phyloP scores from a whole-genome alignment of 2,888 invertebrate species.

The Campoletis raptor region DNA sequence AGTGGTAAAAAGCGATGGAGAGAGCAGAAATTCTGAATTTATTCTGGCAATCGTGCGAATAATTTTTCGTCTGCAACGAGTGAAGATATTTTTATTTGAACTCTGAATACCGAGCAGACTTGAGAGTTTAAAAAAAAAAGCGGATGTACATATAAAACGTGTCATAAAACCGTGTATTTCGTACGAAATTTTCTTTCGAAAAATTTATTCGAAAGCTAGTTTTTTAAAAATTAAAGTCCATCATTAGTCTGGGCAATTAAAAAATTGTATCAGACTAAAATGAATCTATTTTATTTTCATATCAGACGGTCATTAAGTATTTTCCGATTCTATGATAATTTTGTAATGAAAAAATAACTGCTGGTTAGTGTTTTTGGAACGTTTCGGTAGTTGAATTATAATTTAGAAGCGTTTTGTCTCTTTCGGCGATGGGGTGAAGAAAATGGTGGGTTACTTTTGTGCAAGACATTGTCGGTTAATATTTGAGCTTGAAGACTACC shows the following conservation, averaged over 20 bases:
- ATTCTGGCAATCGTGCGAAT: neutral
- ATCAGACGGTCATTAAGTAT: neutral
- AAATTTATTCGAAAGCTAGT: neutral
- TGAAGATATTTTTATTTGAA: neutral
- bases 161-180: neutral
- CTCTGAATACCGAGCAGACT: neutral
- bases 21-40: neutral
- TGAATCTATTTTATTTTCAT: too few relatives aligned
- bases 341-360: neutral
- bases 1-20: neutral
- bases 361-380: neutral
- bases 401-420: neutral
- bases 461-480: constrained; percentile 70
- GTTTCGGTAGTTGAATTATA: neutral
- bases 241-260: neutral
- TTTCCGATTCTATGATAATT: neutral
- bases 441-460: constrained; percentile 67
- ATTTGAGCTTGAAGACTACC: constrained; percentile 64
- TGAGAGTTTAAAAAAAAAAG: neutral
- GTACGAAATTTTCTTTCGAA: neutral
- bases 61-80: neutral
- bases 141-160: neutral
- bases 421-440: neutral
- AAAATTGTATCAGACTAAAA: neutral
- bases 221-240: neutral